Conservation (phyloP, 2,888 invertebrate species). For the Stenotaenia linearis region DNA sequence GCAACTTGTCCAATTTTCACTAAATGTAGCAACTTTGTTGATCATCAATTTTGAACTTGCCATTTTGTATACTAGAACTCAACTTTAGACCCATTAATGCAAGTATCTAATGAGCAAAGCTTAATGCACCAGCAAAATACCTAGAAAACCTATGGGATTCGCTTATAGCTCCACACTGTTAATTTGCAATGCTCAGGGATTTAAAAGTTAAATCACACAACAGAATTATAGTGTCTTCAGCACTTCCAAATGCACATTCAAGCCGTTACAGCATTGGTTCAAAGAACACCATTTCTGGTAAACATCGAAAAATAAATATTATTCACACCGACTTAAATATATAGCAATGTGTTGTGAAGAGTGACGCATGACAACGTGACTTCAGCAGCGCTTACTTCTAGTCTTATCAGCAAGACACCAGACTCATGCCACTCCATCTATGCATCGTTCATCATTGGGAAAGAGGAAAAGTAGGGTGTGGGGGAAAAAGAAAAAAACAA, state of each 20-base stretch:
- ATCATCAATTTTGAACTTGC: neutral
- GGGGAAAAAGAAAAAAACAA: neutral
- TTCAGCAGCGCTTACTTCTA: neutral
- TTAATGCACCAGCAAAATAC: neutral
- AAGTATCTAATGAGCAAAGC: neutral
- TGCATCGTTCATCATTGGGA: neutral
- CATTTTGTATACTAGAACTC: neutral
- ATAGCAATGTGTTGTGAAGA: neutral
- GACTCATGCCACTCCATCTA: neutral
- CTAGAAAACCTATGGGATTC: neutral
- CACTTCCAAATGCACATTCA: neutral
- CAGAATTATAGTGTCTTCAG: neutral
- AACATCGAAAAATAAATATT: neutral
- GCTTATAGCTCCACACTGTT: neutral
- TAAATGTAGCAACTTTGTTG: too few relatives aligned
- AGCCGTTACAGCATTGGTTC: neutral
- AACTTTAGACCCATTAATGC: neutral
- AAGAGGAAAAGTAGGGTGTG: neutral
- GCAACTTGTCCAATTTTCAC: too few relatives aligned
- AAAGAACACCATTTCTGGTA: neutral
- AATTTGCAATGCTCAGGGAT: neutral
- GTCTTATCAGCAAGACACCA: constrained; percentile 2
- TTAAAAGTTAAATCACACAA: neutral
- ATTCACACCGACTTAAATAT: neutral
- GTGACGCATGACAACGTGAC: constrained; percentile 5